Evolutionary conservation across 1,140 invertebrate species (phyloP).

Genomic region (Dinothrombium tinctorium): DNA sequence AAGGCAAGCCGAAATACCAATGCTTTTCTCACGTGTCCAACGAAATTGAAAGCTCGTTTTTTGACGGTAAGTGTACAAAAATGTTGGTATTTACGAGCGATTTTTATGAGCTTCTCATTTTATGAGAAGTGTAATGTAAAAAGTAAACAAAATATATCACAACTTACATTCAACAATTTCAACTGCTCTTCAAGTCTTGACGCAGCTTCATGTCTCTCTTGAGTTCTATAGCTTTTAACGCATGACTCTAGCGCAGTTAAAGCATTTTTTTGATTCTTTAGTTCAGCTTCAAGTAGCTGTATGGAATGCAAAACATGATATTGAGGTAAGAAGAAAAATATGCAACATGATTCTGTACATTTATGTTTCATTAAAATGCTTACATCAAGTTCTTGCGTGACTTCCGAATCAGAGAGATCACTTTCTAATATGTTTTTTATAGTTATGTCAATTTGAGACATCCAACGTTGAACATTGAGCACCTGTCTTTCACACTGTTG

Average conservation of each 20-base stretch:
- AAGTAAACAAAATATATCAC: too few species aligned
- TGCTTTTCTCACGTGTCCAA: too few species aligned
- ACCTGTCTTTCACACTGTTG: constrained; percentile 50
- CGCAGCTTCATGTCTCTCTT: constrained; percentile 50
- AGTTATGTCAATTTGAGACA: constrained; percentile 39
- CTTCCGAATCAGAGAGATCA: constrained; percentile 49
- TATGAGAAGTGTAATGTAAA: too few species aligned
- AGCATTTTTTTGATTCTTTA: constrained; percentile 38
- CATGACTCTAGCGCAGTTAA: constrained; percentile 40
- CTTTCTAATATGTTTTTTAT: constrained; percentile 46
- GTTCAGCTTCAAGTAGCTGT: constrained; percentile 42
- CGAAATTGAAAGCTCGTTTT: too few species aligned
- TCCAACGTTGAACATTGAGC: constrained; percentile 47
- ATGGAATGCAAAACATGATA: constrained; percentile 4
- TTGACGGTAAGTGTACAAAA: too few species aligned
- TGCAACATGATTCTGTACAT: neutral
- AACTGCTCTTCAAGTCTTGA: constrained; percentile 48
- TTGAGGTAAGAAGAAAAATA: neutral
- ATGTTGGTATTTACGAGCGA: too few species aligned
- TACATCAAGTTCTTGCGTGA: constrained; percentile 54
- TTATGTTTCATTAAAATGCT: constrained; percentile 13
- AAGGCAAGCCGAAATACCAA: too few species aligned
- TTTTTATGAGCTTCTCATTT: too few species aligned
- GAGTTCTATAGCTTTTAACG: constrained; percentile 37
- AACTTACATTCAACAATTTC: constrained; percentile 32